Conservation (phyloP, 2,113 vertebrate species). For the Orcinus orca region DNA sequence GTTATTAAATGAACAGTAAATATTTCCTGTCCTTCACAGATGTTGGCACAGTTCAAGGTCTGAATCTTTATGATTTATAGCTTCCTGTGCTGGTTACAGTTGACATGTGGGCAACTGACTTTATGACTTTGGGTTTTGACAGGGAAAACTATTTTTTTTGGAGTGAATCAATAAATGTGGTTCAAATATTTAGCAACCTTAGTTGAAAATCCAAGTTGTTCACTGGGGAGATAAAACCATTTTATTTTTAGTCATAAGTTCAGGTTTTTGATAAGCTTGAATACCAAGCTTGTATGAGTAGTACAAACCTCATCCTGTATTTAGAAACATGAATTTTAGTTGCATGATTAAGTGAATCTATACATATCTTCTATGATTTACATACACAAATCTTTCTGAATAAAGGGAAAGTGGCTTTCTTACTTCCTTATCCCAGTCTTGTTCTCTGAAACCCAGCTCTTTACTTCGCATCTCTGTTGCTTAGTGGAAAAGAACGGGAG, state of each 20-base stretch:
- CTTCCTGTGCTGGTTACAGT: slow-evolving; percentile 39
- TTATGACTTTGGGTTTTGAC: slow-evolving; percentile 30
- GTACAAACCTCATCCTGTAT: neutral
- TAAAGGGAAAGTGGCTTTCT: neutral
- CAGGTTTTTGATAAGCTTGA: slow-evolving; percentile 20
- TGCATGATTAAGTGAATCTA: neutral
- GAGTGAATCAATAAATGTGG: neutral
- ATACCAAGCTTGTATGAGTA: neutral
- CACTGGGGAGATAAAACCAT: neutral
- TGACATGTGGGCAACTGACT: slow-evolving; percentile 52
- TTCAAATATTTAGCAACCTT: slow-evolving; percentile 55
- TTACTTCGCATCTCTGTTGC: neutral
- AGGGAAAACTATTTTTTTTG: slow-evolving; percentile 40
- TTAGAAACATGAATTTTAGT: neutral
- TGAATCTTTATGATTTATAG: slow-evolving; percentile 52
- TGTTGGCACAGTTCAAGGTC: slow-evolving; percentile 46
- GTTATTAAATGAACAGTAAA: slow-evolving; percentile 10
- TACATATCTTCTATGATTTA: neutral
- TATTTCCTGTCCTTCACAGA: slow-evolving; percentile 46
- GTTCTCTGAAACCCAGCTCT: neutral
- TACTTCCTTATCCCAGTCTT: neutral
- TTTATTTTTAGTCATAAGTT: slow-evolving; percentile 32
- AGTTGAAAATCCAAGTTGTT: slow-evolving; percentile 12
- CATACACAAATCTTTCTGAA: neutral
- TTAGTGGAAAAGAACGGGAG: neutral